phyloP scores from a whole-genome alignment of 2,113 vertebrate genomes.

The Pterocles burchelli region DNA sequence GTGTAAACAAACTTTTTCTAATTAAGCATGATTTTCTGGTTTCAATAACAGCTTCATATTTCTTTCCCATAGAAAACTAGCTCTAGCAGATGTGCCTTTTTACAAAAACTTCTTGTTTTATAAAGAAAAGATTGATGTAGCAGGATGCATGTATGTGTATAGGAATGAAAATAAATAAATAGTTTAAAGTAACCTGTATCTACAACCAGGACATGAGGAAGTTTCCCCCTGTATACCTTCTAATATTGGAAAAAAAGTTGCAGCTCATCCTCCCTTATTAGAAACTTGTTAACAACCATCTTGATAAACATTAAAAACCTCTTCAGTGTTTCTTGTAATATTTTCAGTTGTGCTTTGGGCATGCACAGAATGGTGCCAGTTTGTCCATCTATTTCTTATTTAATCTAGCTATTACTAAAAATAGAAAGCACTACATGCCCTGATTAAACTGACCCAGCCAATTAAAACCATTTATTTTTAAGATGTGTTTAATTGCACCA shows the following conservation, averaged over 20 bases:
- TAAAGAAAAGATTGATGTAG: background rate
- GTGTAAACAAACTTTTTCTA: background rate
- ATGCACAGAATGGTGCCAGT: background rate
- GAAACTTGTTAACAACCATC: background rate
- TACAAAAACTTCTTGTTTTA: background rate
- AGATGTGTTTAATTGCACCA: background rate
- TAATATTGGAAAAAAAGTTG: background rate
- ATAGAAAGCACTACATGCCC: background rate
- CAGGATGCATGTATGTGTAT: rapidly evolving
- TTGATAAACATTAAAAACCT: background rate
- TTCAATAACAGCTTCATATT: background rate
- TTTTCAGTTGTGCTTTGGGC: background rate
- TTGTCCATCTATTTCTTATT: background rate
- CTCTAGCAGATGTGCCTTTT: background rate
- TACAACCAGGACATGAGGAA: background rate
- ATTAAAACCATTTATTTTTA: background rate
- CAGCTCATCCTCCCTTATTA: background rate
- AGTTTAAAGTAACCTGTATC: background rate
- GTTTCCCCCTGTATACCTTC: background rate
- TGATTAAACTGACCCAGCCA: background rate
- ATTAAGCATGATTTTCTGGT: background rate
- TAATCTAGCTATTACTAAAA: background rate
- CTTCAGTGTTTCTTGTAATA: background rate
- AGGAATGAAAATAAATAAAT: background rate
- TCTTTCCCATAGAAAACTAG: background rate